Base-by-base conservation (phyloP, 2,113 vertebrate genomes). In the Jaculus jaculus region DNA sequence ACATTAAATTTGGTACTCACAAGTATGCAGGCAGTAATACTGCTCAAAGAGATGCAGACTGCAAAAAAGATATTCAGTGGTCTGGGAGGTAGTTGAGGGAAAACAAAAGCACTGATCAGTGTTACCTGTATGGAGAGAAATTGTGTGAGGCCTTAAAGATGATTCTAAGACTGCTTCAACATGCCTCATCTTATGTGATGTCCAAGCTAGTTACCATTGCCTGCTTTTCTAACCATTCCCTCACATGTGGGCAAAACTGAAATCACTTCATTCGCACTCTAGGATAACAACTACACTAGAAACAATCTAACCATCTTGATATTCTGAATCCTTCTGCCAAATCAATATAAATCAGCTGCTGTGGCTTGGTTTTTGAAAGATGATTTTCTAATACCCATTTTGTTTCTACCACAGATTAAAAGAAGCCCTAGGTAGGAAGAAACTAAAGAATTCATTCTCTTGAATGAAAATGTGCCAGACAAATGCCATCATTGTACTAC, bases 21-120 rank as follows among this genome's bases (percentile, higher is more conserved):
- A 97, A 99, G 98, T 96, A 98, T 98, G 97, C 98, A 98, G 97
- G 97, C 98, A 95, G 98, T 98, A 96, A 98, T 96, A 92, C 98
- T 98, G 97, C 97, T 98, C 98, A 99, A 97, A 96, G 97, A 98
- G 97, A 99, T 99, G 98, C 98, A 99, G 97, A 98, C 97, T 95
- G 98, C 98, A 97, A 99, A 98, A 98, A 99, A 99, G 96, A 98
- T 87, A 98, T 99, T 98, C 98, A 98, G 86, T 8, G 98, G 98
- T 97, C 98, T 99, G 95, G 98, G 98, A 98, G 98, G 98, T 98
- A 98, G 98, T 97, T 98, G 98, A 81, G 98, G 98, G 97, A 98
- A 98, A 96, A 99, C 97, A 96, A 98, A 98, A 98, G 98, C 98
- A 97, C 98, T 99, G 98, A 98, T 98, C 34, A 99, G 95, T 69